Base-by-base conservation (phyloP, 2,113 vertebrate genomes). In the Scomber colias region DNA sequence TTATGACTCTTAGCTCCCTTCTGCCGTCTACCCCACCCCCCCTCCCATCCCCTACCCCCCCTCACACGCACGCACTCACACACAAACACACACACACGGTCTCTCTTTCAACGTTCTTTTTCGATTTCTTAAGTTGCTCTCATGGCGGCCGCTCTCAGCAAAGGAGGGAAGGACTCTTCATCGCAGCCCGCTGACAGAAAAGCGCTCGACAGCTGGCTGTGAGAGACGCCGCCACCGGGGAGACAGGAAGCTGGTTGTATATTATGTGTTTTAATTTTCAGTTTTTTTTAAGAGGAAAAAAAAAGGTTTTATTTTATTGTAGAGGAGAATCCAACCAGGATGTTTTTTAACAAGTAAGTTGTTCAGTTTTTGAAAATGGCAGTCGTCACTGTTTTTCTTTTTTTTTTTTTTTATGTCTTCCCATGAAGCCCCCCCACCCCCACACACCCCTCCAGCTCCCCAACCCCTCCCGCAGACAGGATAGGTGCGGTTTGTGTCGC, bases 1-100 rank as follows among this genome's bases (percentile, higher is more conserved):
- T 77, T 97, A 97, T 82, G 97, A 97, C 90, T 97, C 96, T 91
- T 97, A 97, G 96, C 95, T 80, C 82, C 71, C 61, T 3, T 49
- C 51, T 57, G 10, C 40, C 5, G 50, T 59, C 49, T 31, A 19
- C 71, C 21, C 19, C 13, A 5, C 44, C 6, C 54, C 49, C 24
- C 24, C 71, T 24, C n/a, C 14, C 40, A 8, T 19, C 9, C 9
- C 3, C 24, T 3, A 5, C 50, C n/a, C 4, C 13, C 24, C 4
- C 31, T n/a, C 10, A 0, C 61, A 7, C 46, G 0, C 65, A 30
- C 63, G 10, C 35, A 15, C 21, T 21, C 72, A 6, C 65, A 17
- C 24, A 57, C 24, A 27, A 24, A 51, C 30, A 30, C 50, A 24
- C 4, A 16, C 27, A 15, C 50, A 48, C 44, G 21, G 35, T 56